Percentiles rank a stretch among this genome's conserved stretches.
These are phyloP conservation scores for Hirudo medicinalis DNA, from an alignment of 1,140 invertebrate genomes.

Conservation along the genomic window DNA sequence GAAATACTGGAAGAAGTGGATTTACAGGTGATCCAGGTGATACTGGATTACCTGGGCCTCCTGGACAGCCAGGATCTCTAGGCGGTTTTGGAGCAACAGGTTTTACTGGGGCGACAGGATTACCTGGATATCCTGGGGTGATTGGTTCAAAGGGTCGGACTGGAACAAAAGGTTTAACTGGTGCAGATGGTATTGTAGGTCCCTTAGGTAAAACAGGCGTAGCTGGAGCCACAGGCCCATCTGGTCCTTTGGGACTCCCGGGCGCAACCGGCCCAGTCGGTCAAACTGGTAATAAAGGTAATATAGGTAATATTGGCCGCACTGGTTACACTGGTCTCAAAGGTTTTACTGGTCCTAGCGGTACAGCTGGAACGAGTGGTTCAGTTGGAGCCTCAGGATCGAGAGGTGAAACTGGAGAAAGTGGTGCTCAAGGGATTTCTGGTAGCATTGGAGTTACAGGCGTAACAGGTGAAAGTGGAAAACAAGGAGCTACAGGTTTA, in stretches of 20 bases:
- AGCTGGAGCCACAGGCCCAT: slow-evolving; percentile 8
- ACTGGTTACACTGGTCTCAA: not conserved
- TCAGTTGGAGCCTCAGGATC: slow-evolving; percentile 9
- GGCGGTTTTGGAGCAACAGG: slow-evolving; percentile 39
- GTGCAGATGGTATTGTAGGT: not conserved
- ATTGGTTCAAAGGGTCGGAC: slow-evolving; percentile 1
- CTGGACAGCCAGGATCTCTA: slow-evolving; percentile 18
- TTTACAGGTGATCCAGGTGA: slow-evolving; percentile 16
- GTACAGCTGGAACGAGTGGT: not conserved
- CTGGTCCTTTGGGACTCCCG: not conserved
- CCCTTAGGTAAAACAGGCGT: slow-evolving; percentile 6
- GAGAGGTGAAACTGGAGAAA: slow-evolving; percentile 7
- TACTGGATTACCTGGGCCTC: slow-evolving; percentile 15
- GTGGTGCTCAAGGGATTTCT: slow-evolving; percentile 13
- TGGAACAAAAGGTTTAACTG: slow-evolving; percentile 7
- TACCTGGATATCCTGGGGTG: not conserved
- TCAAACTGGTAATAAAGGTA: slow-evolving; percentile 1
- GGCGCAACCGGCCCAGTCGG: slow-evolving; percentile 2
- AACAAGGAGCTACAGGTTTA: slow-evolving; percentile 10
- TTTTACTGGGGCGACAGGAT: slow-evolving; percentile 34
- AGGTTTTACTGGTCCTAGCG: slow-evolving; percentile 6
- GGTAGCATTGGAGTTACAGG: slow-evolving; percentile 6
- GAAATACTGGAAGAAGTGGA: slow-evolving; percentile 17
- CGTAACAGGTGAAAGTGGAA: not conserved
- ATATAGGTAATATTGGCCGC: not conserved